Base-by-base conservation (phyloP, 2,888 invertebrate genomes). In the Synergus japonicus region DNA sequence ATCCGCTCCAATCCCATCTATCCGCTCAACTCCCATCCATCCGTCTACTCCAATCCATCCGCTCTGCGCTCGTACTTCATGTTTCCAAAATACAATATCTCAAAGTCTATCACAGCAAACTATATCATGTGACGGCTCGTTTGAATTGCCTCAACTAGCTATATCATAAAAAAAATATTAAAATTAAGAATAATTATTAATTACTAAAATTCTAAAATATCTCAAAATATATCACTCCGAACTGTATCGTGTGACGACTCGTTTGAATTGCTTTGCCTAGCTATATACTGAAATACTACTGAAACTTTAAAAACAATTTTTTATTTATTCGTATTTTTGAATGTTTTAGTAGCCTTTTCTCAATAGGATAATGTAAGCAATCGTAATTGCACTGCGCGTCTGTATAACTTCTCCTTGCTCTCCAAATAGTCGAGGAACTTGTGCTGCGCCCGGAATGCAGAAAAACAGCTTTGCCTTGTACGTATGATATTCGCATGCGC, bases 401-500 rank as follows among this genome's bases (percentile, higher is more conserved):
- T 8, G 10, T 65, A 65, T 41, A 41, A 9, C 43, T 66, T 41
- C n/a, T 43, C n/a, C n/a, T 41, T 43, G 43, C 66, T 43, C 66
- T 66, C 43, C 4, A 67, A 67, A 67, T 44, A 67, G 22, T 67
- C 22, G 13, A 7, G 44, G 22, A 46, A 67, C 13, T 46, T 77
- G 46, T 63, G 44, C 44, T 22, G 12, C 64, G 60, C 60, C 22
- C 22, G 64, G 63, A 64, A 77, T 77, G 77, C 64, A 77, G 63
- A 77, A 77, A 77, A 77, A 64, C 64, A 46, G 77, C 63, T 43
- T 77, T 66, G 77, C 65, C 65, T 41, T 65, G 46, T 44, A 49
- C 46, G 29, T 2, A 65, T 77, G 49, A 77, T 65, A 64, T 77
- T 77, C 49, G 22, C 65, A 66, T 66, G 65, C 43, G 29, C 29